Percentiles rank a stretch among this genome's conserved stretches.
phyloP scores from a whole-genome alignment of 2,888 invertebrate species.

The Polietes domitor region DNA sequence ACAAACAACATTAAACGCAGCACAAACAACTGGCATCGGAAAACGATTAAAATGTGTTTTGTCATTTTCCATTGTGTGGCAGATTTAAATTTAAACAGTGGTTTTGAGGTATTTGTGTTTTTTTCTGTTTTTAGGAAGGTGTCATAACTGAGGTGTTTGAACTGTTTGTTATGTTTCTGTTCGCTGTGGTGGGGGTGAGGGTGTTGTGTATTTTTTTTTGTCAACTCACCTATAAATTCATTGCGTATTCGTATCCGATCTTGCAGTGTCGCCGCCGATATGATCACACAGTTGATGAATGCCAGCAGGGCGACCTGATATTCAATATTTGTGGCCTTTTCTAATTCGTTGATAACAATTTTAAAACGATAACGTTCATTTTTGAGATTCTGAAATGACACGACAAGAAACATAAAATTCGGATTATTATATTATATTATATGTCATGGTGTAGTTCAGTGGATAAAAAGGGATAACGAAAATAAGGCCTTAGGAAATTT shows the following conservation, averaged over 20 bases:
- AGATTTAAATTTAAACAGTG: background rate
- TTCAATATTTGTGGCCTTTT: constrained; percentile 88
- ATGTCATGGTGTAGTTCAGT: background rate
- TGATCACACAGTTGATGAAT: constrained; percentile 97
- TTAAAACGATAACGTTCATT: constrained; percentile 94
- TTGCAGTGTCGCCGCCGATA: constrained; percentile 92
- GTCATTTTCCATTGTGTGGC: background rate
- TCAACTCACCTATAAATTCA: constrained; percentile 94
- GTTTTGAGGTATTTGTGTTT: background rate
- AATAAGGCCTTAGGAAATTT: constrained; percentile 30
- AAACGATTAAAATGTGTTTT: constrained; percentile 1
- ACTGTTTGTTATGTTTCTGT: background rate
- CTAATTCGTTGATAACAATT: constrained; percentile 93
- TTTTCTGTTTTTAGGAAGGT: background rate
- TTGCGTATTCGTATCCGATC: constrained; percentile 94
- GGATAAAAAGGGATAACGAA: background rate
- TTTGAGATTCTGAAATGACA: constrained; percentile 87
- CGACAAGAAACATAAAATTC: constrained; percentile 55
- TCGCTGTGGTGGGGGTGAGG: background rate
- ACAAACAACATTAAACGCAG: background rate
- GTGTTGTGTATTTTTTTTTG: background rate
- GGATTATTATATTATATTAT: background rate
- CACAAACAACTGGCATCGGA: background rate
- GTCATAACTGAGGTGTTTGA: background rate
- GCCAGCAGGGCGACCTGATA: constrained; percentile 96